These are phyloP conservation scores for Spilarctia lutea DNA, from an alignment of 2,888 invertebrate genomes.

Conservation along the genomic window DNA sequence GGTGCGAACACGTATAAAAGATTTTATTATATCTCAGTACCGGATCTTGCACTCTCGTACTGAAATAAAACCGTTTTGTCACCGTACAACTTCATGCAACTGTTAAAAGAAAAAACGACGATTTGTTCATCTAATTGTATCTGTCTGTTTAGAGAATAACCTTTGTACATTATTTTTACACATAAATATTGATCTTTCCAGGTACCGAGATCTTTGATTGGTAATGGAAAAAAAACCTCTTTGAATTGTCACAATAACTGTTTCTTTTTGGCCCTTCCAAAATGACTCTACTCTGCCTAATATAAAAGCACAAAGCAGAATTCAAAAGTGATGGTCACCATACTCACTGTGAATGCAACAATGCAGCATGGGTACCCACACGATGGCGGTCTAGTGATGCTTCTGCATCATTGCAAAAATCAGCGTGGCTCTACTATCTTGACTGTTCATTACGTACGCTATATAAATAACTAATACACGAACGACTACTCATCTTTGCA, in stretches of 20 bases:
- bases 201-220: neutral
- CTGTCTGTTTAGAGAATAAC: neutral
- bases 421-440: too few relatives aligned
- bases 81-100: neutral
- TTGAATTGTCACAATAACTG: neutral
- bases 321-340: too few relatives aligned
- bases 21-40: conserved; percentile 64
- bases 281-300: too few relatives aligned
- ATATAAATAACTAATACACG: too few relatives aligned
- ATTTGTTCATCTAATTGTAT: neutral
- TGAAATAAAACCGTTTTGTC: conserved; percentile 6
- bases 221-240: neutral
- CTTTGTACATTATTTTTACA: neutral
- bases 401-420: too few relatives aligned
- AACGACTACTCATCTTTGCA: too few relatives aligned
- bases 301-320: too few relatives aligned
- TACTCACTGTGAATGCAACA: too few relatives aligned
- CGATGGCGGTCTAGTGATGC: too few relatives aligned
- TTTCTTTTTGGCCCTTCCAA: too few relatives aligned
- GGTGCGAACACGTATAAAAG: conserved; percentile 75
- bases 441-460: too few relatives aligned
- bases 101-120: neutral
- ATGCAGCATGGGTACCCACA: too few relatives aligned
- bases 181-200: neutral
- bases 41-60: conserved; percentile 33